A percentile compares a stretch with the other conserved stretches of the same genome.
Evolutionary conservation across 1,140 invertebrate species (phyloP).

Genomic region (Heliothis virescens): DNA sequence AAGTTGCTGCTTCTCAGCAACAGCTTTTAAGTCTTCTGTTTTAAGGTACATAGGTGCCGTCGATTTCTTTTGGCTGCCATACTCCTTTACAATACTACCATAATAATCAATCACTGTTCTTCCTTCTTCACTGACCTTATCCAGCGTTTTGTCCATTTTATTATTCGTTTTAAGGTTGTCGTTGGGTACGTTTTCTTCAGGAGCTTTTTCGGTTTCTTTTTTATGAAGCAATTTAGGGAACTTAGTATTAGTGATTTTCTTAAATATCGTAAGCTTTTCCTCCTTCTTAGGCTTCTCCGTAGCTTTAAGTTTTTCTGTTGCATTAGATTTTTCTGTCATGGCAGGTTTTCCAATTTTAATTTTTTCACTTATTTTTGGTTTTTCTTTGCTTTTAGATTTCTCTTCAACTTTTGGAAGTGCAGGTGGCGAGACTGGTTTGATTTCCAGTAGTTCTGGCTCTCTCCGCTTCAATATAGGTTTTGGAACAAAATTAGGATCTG

Average conservation of each 20-base stretch:
- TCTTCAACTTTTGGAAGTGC: slow-evolving; percentile 62
- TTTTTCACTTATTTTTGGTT: slow-evolving; percentile 14
- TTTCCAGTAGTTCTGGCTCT: slow-evolving; percentile 63
- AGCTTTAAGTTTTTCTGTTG: neutral
- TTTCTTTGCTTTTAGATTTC: slow-evolving; percentile 45
- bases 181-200: slow-evolving; percentile 54
- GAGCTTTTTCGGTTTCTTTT: slow-evolving; percentile 72
- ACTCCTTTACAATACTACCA: slow-evolving; percentile 91
- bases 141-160: slow-evolving; percentile 69
- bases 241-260: slow-evolving; percentile 82
- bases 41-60: slow-evolving; percentile 87
- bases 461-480: slow-evolving; percentile 91
- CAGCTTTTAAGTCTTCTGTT: slow-evolving; percentile 88
- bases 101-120: slow-evolving; percentile 92
- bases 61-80: slow-evolving; percentile 86
- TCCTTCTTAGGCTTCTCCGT: slow-evolving; percentile 68
- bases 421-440: slow-evolving; percentile 54
- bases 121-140: slow-evolving; percentile 87
- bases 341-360: slow-evolving; percentile 11
- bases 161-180: slow-evolving; percentile 60
- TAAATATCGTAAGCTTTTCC: slow-evolving; percentile 81
- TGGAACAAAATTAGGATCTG: slow-evolving; percentile 89
- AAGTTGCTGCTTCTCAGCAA: slow-evolving; percentile 82
- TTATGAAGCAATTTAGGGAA: slow-evolving; percentile 79
- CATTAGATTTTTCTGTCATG: slow-evolving; percentile 61